Percentiles rank a stretch among this genome's conserved stretches.
Evolutionary conservation across 1,140 invertebrate species (phyloP).

Genomic region (Lepeophtheirus salmonis): DNA sequence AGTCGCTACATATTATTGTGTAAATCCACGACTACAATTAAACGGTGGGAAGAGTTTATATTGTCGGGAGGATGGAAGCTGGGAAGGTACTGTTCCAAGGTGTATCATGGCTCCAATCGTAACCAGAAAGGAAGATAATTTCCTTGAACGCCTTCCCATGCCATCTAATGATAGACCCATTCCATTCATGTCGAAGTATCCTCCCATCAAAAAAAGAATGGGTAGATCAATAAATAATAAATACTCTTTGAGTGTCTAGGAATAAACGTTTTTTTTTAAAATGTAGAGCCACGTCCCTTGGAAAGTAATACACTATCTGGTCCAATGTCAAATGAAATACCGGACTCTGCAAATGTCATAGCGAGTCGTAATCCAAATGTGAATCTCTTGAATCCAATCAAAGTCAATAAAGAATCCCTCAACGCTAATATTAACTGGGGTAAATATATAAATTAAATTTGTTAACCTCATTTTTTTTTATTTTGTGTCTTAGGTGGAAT

Average conservation of each 20-base stretch:
- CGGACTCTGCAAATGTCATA: constrained; percentile 12
- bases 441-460: neutral
- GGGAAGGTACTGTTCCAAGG: constrained; percentile 49
- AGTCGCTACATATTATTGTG: constrained; percentile 52
- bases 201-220: neutral
- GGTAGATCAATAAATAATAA: no score
- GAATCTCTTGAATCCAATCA: neutral
- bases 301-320: neutral
- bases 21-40: constrained; percentile 38
- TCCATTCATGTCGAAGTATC: neutral
- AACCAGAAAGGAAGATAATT: neutral
- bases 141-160: neutral
- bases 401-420: neutral
- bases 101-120: constrained; percentile 39
- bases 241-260: no score
- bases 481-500: constrained; percentile 41
- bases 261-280: no score
- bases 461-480: constrained; percentile 9
- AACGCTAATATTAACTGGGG: neutral
- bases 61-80: constrained; percentile 53
- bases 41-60: constrained; percentile 43
- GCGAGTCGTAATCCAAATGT: constrained; percentile 2
- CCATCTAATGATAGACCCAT: neutral
- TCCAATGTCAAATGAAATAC: constrained; percentile 9
- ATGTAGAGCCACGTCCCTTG: neutral